Evolutionary conservation across 2,888 invertebrate species (phyloP), one percentile per base, ranked within the genome.

Genomic region (Protophormia terraenovae): DNA sequence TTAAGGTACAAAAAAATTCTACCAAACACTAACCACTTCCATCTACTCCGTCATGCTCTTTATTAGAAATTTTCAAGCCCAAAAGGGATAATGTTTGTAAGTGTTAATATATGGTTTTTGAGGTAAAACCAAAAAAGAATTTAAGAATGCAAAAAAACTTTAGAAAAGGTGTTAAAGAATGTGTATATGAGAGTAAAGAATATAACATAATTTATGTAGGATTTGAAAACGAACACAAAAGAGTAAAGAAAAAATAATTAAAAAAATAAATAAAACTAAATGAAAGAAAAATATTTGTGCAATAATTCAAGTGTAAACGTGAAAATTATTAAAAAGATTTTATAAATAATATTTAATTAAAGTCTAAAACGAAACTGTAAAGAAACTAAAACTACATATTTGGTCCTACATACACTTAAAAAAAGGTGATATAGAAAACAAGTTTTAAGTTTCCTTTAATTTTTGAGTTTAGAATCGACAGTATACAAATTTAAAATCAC

Each of bases 81-180:
- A 53, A 0, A 19, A 4, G n/a, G 41, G 10, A 64, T 27, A 41
- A 27, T 29, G 12, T 66, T 47, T 7, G 64, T 41, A 16, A 4
- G 66, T 66, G 66, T 66, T 47, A 66, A 47, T 66, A 12, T 19
- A 19, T 66, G 47, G 29, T 66, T 47, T 47, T 66, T 45, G 16
- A 27, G 47, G 55, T 58, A 58, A 58, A 4, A 6, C 5, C 7
- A 29, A 3, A 16, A 27, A 16, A 58, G n/a, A 6, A 55, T 6
- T 29, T 7, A 14, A 14, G 14, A 14, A 53, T 3, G 2, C 6
- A 24, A n/a, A 58, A 16, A 53, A 5, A 24, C 19, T 47, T 41
- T 12, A n/a, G 12, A 41, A 41, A 7, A n/a, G 8, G n/a, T n/a
- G n/a, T n/a, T n/a, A n/a, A n/a, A n/a, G n/a, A n/a, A n/a, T n/a